Evolutionary conservation across 2,113 vertebrate species (phyloP).

Genomic region (Ageneiosus marmoratus): DNA sequence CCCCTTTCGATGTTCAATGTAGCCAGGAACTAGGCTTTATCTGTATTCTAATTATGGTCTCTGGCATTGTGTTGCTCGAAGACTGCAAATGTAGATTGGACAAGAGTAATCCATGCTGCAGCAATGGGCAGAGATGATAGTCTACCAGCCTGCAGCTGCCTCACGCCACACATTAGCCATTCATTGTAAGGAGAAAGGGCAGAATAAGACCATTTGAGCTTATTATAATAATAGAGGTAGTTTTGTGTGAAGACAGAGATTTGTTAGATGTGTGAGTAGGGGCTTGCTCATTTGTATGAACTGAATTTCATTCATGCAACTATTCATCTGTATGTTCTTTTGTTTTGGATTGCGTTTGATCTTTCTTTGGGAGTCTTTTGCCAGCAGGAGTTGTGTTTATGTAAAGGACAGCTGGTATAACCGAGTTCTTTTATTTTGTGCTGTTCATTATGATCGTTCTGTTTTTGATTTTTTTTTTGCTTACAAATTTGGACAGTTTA

Average conservation of each 20-base stretch:
- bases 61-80: slow-evolving; percentile 28
- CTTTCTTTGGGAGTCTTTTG: slow-evolving; percentile 15
- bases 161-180: slow-evolving; percentile 50
- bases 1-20: slow-evolving; percentile 25
- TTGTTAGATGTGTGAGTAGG: slow-evolving; percentile 36
- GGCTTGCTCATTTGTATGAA: slow-evolving; percentile 22
- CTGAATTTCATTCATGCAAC: background rate
- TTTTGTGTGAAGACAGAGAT: slow-evolving; percentile 42
- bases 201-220: slow-evolving; percentile 48
- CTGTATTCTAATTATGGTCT: slow-evolving; percentile 44
- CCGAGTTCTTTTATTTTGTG: slow-evolving; percentile 43
- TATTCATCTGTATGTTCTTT: slow-evolving; percentile 28
- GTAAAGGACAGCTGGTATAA: slow-evolving; percentile 27
- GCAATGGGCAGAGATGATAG: slow-evolving; percentile 51
- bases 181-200: slow-evolving; percentile 47
- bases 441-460: slow-evolving; percentile 37
- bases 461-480: slow-evolving; percentile 21
- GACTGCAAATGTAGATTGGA: slow-evolving; percentile 43
- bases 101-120: slow-evolving; percentile 47
- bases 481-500: slow-evolving; percentile 37
- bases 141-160: slow-evolving; percentile 52
- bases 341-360: slow-evolving; percentile 23
- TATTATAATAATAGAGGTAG: slow-evolving; percentile 40
- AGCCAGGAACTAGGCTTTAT: slow-evolving; percentile 32
- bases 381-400: slow-evolving; percentile 20